phyloP scores from a whole-genome alignment of 1,140 invertebrate genomes.

The Manduca sexta region DNA sequence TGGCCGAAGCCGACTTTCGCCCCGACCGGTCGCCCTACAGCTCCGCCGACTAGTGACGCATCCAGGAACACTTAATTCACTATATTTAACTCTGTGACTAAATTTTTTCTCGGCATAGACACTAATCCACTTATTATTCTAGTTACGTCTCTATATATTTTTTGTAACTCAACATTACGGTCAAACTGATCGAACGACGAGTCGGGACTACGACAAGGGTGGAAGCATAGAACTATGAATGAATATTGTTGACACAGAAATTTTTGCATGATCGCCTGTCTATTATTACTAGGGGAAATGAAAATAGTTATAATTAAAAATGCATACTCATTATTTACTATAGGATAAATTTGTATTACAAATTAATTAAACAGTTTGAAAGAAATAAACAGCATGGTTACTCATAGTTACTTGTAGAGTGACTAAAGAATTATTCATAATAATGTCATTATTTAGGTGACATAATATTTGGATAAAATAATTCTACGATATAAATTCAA shows the following conservation, averaged over 20 bases:
- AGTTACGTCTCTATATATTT: background rate
- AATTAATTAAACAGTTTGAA: too few relatives aligned
- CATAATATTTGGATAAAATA: too few relatives aligned
- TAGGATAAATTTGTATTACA: constrained; percentile 6
- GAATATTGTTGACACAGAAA: constrained; percentile 36
- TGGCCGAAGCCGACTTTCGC: constrained; percentile 64
- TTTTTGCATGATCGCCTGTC: constrained; percentile 35
- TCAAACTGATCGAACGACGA: constrained; percentile 9
- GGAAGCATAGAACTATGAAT: constrained; percentile 28
- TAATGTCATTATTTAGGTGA: too few relatives aligned
- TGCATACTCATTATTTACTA: constrained; percentile 2
- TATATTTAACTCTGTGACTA: constrained; percentile 32
- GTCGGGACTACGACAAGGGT: constrained; percentile 32
- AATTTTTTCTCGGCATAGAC: constrained; percentile 13
- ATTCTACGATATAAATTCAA: too few relatives aligned
- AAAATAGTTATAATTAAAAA: too few relatives aligned
- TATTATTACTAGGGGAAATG: constrained; percentile 24
- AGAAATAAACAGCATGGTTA: too few relatives aligned
- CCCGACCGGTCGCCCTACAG: constrained; percentile 67
- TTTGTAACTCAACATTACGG: background rate
- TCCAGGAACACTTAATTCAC: constrained; percentile 60
- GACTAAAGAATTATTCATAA: too few relatives aligned
- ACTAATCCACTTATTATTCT: background rate
- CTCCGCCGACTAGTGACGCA: constrained; percentile 55
- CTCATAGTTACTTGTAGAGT: too few relatives aligned